phyloP scores from a whole-genome alignment of 1,140 invertebrate genomes.

The fruit fly (Drosophila melanogaster) region DNA sequence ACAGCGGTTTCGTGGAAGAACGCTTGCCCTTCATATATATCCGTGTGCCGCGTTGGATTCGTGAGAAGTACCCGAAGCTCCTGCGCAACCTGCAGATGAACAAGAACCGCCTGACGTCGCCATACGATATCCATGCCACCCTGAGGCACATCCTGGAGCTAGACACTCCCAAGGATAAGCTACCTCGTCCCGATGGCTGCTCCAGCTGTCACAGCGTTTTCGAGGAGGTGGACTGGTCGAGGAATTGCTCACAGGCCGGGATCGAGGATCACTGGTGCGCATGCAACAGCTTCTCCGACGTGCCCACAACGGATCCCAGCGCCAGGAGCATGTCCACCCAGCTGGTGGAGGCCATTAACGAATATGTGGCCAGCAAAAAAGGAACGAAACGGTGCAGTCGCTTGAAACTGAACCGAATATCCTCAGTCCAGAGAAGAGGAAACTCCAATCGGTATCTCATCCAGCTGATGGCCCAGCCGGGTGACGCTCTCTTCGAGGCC shows the following conservation, averaged over 20 bases:
- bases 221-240: conserved; percentile 86
- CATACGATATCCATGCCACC: conserved; percentile 92
- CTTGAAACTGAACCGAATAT: conserved; percentile 21
- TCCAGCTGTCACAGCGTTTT: conserved; percentile 89
- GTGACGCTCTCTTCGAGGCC: conserved; percentile 86
- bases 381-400: conserved; percentile 37
- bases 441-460: conserved; percentile 19
- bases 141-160: conserved; percentile 84
- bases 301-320: conserved; percentile 70
- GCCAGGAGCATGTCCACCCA: conserved; percentile 83
- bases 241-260: conserved; percentile 89
- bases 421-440: conserved; percentile 15
- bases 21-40: conserved; percentile 93
- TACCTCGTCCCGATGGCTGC: conserved; percentile 82
- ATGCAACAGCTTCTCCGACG: conserved; percentile 86
- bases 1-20: conserved; percentile 94
- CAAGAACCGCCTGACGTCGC: conserved; percentile 89
- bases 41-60: conserved; percentile 90
- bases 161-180: conserved; percentile 50
- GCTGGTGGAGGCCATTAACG: conserved; percentile 85
- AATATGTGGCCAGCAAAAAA: conserved; percentile 39
- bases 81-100: conserved; percentile 90
- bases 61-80: conserved; percentile 87
- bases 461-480: conserved; percentile 46
- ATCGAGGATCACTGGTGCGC: conserved; percentile 92